Conservation (phyloP, 2,113 vertebrate genomes). For the Arvicanthis niloticus region DNA sequence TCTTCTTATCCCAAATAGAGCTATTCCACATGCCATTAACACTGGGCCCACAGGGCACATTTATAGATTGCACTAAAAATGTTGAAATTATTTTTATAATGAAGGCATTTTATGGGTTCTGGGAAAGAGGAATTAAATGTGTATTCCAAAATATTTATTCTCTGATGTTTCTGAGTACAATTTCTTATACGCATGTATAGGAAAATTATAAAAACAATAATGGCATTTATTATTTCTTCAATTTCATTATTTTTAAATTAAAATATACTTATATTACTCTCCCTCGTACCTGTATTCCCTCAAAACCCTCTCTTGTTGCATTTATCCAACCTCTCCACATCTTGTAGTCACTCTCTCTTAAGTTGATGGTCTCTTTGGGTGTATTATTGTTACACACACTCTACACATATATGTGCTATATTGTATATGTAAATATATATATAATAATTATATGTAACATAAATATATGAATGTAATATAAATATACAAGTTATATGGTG, state of each 20-base stretch:
- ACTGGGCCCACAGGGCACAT: conserved; percentile 73
- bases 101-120: conserved; percentile 64
- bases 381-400: neutral
- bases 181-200: neutral
- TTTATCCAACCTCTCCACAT: neutral
- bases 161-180: neutral
- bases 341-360: neutral
- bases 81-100: conserved; percentile 74
- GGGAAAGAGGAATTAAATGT: neutral
- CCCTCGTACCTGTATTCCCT: neutral
- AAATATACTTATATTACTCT: neutral
- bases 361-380: neutral
- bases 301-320: neutral
- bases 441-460: neutral
- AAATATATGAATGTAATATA: neutral
- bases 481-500: neutral
- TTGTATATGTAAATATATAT: neutral
- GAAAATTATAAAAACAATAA: conserved; percentile 52
- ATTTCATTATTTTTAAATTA: neutral
- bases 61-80: conserved; percentile 71
- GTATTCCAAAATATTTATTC: conserved; percentile 44
- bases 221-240: neutral
- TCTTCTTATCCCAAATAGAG: conserved; percentile 67
- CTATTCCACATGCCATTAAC: conserved; percentile 67
- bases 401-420: neutral